phyloP scores from a whole-genome alignment of 2,113 vertebrate genomes.

The Leptobrachium leishanense region DNA sequence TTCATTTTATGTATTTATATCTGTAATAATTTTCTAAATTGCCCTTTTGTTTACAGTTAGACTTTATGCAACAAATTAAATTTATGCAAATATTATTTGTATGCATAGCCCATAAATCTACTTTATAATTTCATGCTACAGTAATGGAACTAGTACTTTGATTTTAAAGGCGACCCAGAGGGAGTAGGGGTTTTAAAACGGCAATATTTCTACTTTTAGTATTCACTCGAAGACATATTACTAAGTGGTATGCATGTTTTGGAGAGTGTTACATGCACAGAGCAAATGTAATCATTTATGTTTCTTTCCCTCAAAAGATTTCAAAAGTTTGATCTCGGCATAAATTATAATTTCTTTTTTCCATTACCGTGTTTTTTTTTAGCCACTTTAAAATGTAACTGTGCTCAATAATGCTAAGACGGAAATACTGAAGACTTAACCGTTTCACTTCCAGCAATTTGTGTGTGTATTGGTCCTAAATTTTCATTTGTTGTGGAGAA shows the following conservation, averaged over 20 bases:
- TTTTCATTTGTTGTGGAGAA: too few species aligned
- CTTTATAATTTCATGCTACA: constrained; percentile 43
- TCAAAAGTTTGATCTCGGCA: constrained; percentile 19
- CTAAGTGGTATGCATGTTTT: constrained; percentile 36
- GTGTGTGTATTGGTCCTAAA: too few species aligned
- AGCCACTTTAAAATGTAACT: too few species aligned
- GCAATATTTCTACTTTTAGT: constrained; percentile 31
- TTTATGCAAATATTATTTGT: constrained; percentile 47
- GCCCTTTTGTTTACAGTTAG: constrained; percentile 38
- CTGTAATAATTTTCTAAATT: constrained; percentile 40
- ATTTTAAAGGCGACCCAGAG: constrained; percentile 44
- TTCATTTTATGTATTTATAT: constrained; percentile 22
- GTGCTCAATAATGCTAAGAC: too few species aligned
- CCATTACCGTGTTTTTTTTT: too few species aligned
- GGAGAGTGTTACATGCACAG: constrained; percentile 25
- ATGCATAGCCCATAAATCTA: constrained; percentile 33
- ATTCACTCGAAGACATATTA: constrained; percentile 33
- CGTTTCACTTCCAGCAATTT: too few species aligned
- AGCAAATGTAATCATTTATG: constrained; percentile 44
- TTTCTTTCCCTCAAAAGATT: constrained; percentile 18
- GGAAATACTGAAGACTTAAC: too few species aligned
- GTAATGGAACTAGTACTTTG: constrained; percentile 36
- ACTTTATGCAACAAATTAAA: constrained; percentile 42
- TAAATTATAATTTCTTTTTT: background rate
- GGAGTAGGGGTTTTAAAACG: constrained; percentile 30